phyloP scores from a whole-genome alignment of 2,113 vertebrate species.

The Pomatostomus ruficeps region DNA sequence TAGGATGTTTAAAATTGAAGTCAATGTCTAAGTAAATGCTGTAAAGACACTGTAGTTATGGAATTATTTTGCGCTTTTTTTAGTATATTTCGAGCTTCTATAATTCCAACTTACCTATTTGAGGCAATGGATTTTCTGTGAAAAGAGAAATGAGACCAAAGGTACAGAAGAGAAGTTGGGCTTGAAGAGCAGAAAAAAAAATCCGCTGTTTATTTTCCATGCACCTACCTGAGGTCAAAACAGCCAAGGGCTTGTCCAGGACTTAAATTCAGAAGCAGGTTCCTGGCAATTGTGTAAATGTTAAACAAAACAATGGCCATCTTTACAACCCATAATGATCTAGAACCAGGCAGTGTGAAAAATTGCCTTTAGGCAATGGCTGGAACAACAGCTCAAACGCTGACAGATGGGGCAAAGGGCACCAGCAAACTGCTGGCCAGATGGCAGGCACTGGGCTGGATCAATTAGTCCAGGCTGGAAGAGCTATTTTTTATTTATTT shows the following conservation, averaged over 20 bases:
- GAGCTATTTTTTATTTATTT: background rate
- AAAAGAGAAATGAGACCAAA: background rate
- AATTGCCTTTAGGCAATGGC: background rate
- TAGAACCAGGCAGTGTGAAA: background rate
- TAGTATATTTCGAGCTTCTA: background rate
- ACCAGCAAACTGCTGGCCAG: background rate
- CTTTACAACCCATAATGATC: background rate
- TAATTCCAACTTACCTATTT: background rate
- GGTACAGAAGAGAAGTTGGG: background rate
- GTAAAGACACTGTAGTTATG: background rate
- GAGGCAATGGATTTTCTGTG: background rate
- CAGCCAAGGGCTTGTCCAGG: background rate
- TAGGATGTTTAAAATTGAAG: background rate
- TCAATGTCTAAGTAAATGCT: background rate
- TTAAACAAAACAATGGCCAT: background rate
- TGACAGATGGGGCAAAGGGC: background rate
- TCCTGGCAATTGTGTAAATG: background rate
- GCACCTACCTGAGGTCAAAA: background rate
- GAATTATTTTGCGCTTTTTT: background rate
- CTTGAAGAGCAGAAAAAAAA: background rate
- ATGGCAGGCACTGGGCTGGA: background rate
- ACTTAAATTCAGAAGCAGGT: background rate
- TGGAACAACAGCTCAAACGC: background rate
- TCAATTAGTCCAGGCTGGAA: background rate
- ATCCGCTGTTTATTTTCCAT: background rate